A percentile compares a stretch with the other conserved stretches of the same genome.
Evolutionary conservation across 2,888 invertebrate species (phyloP).

Genomic region (Eupithecia abbreviata): DNA sequence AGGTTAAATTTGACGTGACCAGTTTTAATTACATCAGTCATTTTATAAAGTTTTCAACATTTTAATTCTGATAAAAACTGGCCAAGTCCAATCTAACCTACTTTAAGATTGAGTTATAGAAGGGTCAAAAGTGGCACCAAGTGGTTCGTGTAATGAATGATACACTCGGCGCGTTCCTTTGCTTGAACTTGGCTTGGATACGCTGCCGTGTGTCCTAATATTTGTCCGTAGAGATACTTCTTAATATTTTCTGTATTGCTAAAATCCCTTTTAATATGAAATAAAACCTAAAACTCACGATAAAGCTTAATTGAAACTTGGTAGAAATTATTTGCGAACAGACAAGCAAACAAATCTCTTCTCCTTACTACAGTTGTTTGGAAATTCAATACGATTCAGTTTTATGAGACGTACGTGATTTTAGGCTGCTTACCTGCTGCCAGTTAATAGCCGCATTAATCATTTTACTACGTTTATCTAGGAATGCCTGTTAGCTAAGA

Average conservation of each 20-base stretch:
- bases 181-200: too few relatives aligned
- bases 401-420: conserved; percentile 33
- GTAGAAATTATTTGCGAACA: background rate
- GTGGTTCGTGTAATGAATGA: too few relatives aligned
- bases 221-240: background rate
- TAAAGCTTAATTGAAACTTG: background rate
- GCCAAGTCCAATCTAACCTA: too few relatives aligned
- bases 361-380: background rate
- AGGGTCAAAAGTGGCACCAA: too few relatives aligned
- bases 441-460: conserved; percentile 19
- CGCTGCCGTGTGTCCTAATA: too few relatives aligned
- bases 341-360: background rate
- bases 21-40: too few relatives aligned
- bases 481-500: background rate
- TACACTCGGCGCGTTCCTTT: too few relatives aligned
- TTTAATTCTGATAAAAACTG: too few relatives aligned
- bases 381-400: conserved; percentile 6
- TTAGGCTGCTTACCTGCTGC: conserved; percentile 24
- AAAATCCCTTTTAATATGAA: background rate
- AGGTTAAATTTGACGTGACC: too few relatives aligned
- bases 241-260: background rate
- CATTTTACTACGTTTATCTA: conserved; percentile 23
- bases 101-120: too few relatives aligned
- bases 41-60: too few relatives aligned
- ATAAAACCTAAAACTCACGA: background rate